Conservation (phyloP, 1,140 invertebrate species). For the Drosophila asahinai region DNA sequence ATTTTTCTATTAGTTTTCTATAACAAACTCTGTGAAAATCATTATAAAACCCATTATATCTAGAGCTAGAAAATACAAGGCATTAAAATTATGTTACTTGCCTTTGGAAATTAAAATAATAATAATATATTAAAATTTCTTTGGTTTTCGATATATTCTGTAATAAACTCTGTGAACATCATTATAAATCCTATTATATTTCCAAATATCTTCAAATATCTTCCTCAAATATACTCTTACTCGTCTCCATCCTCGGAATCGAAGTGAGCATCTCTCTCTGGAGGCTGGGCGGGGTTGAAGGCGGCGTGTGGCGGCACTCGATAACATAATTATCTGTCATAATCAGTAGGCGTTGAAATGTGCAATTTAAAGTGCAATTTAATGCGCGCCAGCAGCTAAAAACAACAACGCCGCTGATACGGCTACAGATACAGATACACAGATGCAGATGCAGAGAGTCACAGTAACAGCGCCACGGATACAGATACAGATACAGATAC, state of each 20-base stretch:
- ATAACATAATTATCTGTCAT: slow-evolving; percentile 83
- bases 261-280: slow-evolving; percentile 4
- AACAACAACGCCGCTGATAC: slow-evolving; percentile 49
- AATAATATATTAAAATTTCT: too few relatives aligned
- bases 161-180: too few relatives aligned
- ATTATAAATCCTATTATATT: too few relatives aligned
- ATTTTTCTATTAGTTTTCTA: too few relatives aligned
- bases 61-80: too few relatives aligned
- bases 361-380: slow-evolving; percentile 84
- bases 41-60: too few relatives aligned
- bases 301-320: slow-evolving; percentile 74
- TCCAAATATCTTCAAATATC: background rate
- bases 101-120: too few relatives aligned
- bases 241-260: background rate
- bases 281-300: slow-evolving; percentile 2
- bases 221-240: background rate
- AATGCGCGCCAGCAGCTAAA: slow-evolving; percentile 74
- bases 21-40: too few relatives aligned
- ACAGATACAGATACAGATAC: slow-evolving; percentile 21
- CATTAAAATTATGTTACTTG: too few relatives aligned
- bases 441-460: slow-evolving; percentile 15
- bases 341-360: slow-evolving; percentile 84
- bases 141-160: too few relatives aligned
- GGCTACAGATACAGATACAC: slow-evolving; percentile 20
- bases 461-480: slow-evolving; percentile 18